Percentiles rank a stretch among this genome's conserved stretches.
phyloP scores from a whole-genome alignment of 2,797 vertebrate species.

The Channallabes apus region DNA sequence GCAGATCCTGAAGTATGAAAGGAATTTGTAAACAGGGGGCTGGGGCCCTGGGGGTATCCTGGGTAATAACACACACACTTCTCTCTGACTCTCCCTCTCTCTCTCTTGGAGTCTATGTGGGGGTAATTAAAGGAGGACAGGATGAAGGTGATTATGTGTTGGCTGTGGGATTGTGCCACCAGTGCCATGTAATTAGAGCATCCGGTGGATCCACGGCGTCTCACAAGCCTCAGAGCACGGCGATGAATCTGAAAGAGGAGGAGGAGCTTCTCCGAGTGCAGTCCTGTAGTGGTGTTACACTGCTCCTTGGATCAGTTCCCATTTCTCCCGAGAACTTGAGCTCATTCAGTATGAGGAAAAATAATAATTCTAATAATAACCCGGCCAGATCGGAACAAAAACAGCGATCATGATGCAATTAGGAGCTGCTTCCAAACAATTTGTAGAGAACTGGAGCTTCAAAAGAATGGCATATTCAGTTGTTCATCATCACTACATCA shows the following conservation, averaged over 20 bases:
- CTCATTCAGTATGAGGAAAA: conserved; percentile 6
- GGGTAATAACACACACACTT: conserved; percentile 61
- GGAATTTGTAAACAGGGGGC: conserved; percentile 72
- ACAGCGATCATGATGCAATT: not conserved
- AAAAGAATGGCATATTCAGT: not conserved
- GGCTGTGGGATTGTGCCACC: conserved; percentile 60
- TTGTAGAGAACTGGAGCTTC: not conserved
- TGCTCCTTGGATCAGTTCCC: not conserved
- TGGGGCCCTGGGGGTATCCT: conserved; percentile 61
- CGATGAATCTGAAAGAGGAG: not conserved
- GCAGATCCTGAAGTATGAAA: conserved; percentile 64
- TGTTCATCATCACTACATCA: not conserved
- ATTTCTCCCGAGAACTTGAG: not conserved
- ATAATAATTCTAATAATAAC: not conserved
- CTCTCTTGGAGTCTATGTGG: conserved; percentile 12
- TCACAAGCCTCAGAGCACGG: conserved; percentile 8
- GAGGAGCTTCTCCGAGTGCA: not conserved
- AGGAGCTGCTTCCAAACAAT: too few relatives aligned
- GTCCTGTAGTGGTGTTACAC: not conserved
- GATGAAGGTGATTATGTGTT: conserved; percentile 74
- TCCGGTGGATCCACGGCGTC: conserved; percentile 51
- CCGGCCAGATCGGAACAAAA: not conserved
- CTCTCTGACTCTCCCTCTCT: not conserved
- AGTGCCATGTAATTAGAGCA: conserved; percentile 67
- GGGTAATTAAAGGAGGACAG: conserved; percentile 64